Conservation (phyloP, 2,888 invertebrate genomes). For the Eupithecia tripunctaria region DNA sequence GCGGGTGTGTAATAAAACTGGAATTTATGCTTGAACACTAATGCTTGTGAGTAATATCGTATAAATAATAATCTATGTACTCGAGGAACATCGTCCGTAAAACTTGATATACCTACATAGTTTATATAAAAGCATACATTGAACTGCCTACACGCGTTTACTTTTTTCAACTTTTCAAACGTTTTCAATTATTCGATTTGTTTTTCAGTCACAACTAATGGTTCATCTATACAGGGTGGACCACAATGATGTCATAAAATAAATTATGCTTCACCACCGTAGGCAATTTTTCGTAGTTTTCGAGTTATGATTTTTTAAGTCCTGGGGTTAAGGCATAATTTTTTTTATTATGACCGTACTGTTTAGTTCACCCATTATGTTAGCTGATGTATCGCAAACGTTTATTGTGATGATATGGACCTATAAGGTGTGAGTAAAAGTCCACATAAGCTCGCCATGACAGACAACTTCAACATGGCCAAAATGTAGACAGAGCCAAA, state of each 20-base stretch:
- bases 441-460: background rate
- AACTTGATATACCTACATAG: background rate
- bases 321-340: too few relatives aligned
- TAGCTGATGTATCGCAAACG: background rate
- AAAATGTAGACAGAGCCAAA: background rate
- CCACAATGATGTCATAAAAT: too few relatives aligned
- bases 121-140: background rate
- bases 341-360: too few relatives aligned
- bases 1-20: constrained; percentile 41
- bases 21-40: constrained; percentile 46
- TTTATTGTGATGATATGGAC: background rate
- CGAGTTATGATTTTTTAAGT: too few relatives aligned
- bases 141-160: background rate
- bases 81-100: background rate
- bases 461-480: background rate
- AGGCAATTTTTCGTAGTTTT: too few relatives aligned
- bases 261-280: too few relatives aligned
- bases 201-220: background rate
- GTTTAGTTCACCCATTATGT: too few relatives aligned
- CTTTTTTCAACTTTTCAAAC: background rate
- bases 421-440: background rate
- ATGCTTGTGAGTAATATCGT: constrained; percentile 40
- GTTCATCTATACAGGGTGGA: background rate
- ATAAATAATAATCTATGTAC: constrained; percentile 27
- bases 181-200: background rate